These are phyloP conservation scores for Trachelus iudaicus DNA, from an alignment of 2,888 invertebrate species.

Conservation along the genomic window DNA sequence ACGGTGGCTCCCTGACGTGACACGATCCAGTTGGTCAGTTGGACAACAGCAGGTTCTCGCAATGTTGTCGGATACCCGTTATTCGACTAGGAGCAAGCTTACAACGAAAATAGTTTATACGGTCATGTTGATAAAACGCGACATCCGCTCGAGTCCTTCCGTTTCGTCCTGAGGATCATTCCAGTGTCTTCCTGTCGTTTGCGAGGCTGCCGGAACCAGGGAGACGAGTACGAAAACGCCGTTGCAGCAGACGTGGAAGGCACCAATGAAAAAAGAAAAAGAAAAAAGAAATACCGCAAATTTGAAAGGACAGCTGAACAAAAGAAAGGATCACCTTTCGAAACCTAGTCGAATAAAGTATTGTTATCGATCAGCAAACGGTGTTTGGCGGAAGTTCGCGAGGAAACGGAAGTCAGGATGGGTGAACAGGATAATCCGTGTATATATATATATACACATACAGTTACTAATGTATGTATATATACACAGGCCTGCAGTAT, in stretches of 20 bases:
- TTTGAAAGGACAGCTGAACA: slow-evolving; percentile 16
- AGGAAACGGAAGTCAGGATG: slow-evolving; percentile 16
- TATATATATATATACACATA: background rate
- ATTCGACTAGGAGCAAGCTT: slow-evolving; percentile 55
- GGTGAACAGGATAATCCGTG: slow-evolving; percentile 5
- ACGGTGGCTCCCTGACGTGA: slow-evolving; percentile 71
- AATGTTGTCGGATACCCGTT: slow-evolving; percentile 61
- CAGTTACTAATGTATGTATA: background rate
- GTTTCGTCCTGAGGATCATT: background rate
- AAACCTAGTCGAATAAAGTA: background rate
- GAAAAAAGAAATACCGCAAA: slow-evolving; percentile 1
- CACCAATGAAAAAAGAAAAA: background rate
- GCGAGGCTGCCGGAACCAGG: background rate
- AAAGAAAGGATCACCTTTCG: slow-evolving; percentile 1
- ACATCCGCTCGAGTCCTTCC: slow-evolving; percentile 11
- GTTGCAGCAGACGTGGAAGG: background rate
- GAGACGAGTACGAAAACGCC: background rate
- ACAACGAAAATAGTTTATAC: slow-evolving; percentile 46
- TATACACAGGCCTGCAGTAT: slow-evolving; percentile 46
- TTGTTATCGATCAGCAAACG: background rate
- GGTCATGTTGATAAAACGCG: background rate
- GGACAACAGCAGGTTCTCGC: slow-evolving; percentile 35
- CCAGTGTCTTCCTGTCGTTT: background rate
- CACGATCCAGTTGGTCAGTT: slow-evolving; percentile 31
- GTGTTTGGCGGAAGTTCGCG: background rate